Percentiles rank a stretch among this genome's conserved stretches.
Evolutionary conservation across 2,797 vertebrate species (phyloP).

Genomic region (Spinus olivaceus): DNA sequence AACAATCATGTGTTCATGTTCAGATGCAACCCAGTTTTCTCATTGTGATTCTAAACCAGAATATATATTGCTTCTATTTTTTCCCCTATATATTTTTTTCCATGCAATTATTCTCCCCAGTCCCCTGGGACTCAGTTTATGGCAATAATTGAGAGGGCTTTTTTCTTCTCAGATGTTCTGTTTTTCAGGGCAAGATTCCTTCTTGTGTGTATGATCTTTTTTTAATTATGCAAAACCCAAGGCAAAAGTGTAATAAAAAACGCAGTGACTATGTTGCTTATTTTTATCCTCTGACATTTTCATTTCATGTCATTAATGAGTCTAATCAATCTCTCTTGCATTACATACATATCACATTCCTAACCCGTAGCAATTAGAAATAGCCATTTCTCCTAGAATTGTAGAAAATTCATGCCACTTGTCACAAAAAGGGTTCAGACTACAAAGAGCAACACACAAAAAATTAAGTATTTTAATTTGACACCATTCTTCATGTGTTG

Average conservation of each 20-base stretch:
- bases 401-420: conserved; percentile 31
- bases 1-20: background rate
- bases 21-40: background rate
- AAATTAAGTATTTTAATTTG: conserved; percentile 11
- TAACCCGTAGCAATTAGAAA: conserved; percentile 35
- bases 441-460: conserved; percentile 21
- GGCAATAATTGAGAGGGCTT: background rate
- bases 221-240: conserved; percentile 30
- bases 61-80: background rate
- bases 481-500: background rate
- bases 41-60: background rate
- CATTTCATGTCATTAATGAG: conserved; percentile 44
- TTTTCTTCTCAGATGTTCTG: background rate
- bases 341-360: background rate
- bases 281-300: conserved; percentile 47
- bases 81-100: background rate
- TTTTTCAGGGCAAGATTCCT: conserved; percentile 15
- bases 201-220: background rate
- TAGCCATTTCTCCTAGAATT: background rate
- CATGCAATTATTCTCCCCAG: background rate
- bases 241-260: conserved; percentile 36
- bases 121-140: background rate
- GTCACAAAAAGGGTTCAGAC: conserved; percentile 9
- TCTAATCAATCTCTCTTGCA: conserved; percentile 17
- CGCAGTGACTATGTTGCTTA: background rate